Conservation (phyloP, 1,140 invertebrate species). For the Drosophila busckii region DNA sequence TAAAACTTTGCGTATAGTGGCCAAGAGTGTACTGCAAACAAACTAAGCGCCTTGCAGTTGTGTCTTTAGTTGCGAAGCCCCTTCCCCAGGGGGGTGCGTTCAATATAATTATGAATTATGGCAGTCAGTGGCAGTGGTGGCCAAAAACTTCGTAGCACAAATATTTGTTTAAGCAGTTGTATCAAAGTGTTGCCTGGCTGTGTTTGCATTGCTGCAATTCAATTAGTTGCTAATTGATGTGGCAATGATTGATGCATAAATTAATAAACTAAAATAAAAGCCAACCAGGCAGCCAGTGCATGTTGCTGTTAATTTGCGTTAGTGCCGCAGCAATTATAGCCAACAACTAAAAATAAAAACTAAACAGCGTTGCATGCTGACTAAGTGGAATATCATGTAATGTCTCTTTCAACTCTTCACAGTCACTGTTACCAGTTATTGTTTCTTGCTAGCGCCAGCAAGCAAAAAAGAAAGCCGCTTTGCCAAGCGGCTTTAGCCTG, state of each 20-base stretch:
- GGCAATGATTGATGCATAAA: too few relatives aligned
- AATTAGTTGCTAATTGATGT: too few relatives aligned
- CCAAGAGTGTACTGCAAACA: conserved; percentile 16
- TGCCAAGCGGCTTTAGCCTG: conserved; percentile 2
- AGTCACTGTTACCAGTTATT: too few relatives aligned
- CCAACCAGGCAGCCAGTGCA: too few relatives aligned
- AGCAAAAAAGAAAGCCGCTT: conserved; percentile 21
- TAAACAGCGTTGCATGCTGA: conserved; percentile 33
- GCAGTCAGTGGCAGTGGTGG: not conserved
- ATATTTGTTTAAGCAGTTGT: conserved; percentile 10
- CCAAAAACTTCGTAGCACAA: too few relatives aligned
- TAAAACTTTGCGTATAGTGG: not conserved
- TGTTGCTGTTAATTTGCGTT: too few relatives aligned
- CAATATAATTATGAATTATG: conserved; percentile 24
- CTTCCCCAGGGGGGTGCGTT: too few relatives aligned
- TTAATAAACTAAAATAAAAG: too few relatives aligned
- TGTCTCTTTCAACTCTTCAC: conserved; percentile 21
- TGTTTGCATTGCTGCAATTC: too few relatives aligned
- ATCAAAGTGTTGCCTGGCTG: too few relatives aligned
- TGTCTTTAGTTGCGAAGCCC: conserved; percentile 14
- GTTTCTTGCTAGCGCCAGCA: conserved; percentile 2
- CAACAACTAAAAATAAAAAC: not conserved
- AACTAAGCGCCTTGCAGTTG: conserved; percentile 11
- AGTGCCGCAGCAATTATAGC: too few relatives aligned
- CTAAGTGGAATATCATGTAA: conserved; percentile 59